Evolutionary conservation across 2,888 invertebrate species (phyloP).

Genomic region (Romanomermis culicivorax): DNA sequence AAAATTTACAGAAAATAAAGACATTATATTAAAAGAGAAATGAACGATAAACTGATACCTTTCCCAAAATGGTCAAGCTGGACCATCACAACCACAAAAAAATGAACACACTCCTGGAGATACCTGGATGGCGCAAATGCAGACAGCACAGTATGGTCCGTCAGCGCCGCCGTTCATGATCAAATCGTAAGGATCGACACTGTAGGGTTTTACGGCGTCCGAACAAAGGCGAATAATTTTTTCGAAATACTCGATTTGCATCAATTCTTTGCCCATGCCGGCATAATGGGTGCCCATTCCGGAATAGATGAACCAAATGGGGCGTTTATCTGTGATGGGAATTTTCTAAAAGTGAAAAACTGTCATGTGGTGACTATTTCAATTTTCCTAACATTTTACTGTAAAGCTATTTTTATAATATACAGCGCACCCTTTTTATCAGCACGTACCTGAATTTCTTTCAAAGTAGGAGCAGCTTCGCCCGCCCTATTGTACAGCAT

Average conservation of each 20-base stretch:
- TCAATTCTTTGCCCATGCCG: constrained; percentile 70
- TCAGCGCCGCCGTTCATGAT: constrained; percentile 51
- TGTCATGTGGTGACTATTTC: too few relatives aligned
- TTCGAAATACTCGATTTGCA: constrained; percentile 58
- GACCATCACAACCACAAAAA: too few relatives aligned
- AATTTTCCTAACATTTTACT: neutral
- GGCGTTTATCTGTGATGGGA: constrained; percentile 16
- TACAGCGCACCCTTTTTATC: too few relatives aligned
- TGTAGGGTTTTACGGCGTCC: constrained; percentile 51
- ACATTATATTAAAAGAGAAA: too few relatives aligned
- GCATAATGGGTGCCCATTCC: constrained; percentile 98
- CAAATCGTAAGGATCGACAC: constrained; percentile 57
- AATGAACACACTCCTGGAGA: too few relatives aligned
- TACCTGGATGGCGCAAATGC: constrained; percentile 79
- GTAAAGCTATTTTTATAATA: neutral
- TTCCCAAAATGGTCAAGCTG: too few relatives aligned
- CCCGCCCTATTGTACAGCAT: constrained; percentile 36
- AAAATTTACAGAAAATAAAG: too few relatives aligned
- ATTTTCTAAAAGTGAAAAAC: constrained; percentile 7
- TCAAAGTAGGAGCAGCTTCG: constrained; percentile 6
- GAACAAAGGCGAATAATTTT: constrained; percentile 53
- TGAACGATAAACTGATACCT: too few relatives aligned
- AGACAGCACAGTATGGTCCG: constrained; percentile 67
- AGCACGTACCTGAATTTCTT: neutral
- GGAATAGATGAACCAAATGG: constrained; percentile 81